Evolutionary conservation across 2,113 vertebrate genomes (phyloP), one percentile per base, ranked within the genome.

Genomic region (Gallinago undulata): DNA sequence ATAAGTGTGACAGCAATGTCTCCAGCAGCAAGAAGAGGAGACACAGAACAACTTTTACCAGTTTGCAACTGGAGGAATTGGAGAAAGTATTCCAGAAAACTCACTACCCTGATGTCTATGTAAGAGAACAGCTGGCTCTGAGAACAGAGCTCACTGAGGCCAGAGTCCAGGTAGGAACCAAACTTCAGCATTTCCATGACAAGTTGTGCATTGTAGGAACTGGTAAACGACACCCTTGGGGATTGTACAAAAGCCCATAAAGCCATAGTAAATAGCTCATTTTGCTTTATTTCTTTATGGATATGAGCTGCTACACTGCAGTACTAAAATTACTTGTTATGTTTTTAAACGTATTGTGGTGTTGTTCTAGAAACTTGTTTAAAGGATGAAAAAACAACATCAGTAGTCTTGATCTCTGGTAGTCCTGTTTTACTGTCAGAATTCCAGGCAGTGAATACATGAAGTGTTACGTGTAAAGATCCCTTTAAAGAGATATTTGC

Each of bases 31-130:
- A 99, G 97, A 99, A 99, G 97, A 97, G 99, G 95, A 98, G 99
- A 47, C 99, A 99, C 97, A 97, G 99, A 94, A 99, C 99, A 23
- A 99, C 99, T 48, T 99, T 99, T 95, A 99, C 99, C 80, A 99
- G 99, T 97, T 98, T 99, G 87, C 99, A 99, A 97, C 98, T 99
- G 85, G 99, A 99, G 90, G 99, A 99, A 94, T 97, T 99, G 82
- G 99, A 99, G 98, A 99, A 99, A 91, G 99, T 99, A 25, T 99
- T 99, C 95, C 99, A 99, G 98, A 99, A 99, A 96, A 99, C 99
- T 10, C 99, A 99, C 97, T 99, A 99, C 50, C 99, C 99, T 2
- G 99, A 99, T 93, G 99, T 99, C 18, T 99, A 99, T n/a, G 99
- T 99, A 78, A 97, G 99, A 95, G 99, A 99, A 80, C 99, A 99